phyloP scores from a whole-genome alignment of 2,888 invertebrate genomes.

The Macrosiphum euphorbiae region DNA sequence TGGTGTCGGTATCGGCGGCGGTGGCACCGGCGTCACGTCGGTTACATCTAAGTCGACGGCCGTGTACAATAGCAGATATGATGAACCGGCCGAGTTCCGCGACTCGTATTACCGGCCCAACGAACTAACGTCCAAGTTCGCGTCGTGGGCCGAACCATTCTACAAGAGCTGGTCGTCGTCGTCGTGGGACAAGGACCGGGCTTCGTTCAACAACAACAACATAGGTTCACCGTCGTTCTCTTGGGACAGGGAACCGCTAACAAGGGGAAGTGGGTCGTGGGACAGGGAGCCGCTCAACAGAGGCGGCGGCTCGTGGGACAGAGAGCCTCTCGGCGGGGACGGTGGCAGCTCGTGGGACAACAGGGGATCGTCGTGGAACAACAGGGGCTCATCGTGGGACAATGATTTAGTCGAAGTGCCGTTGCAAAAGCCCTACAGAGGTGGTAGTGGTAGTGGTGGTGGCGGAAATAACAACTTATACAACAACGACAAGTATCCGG shows the following conservation, averaged over 20 bases:
- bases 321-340: not conserved
- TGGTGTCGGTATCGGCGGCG: not conserved
- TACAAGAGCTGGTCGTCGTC: slow-evolving; percentile 51
- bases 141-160: slow-evolving; percentile 57
- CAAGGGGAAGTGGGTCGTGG: not conserved
- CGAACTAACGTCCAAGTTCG: slow-evolving; percentile 56
- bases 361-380: slow-evolving; percentile 31
- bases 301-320: slow-evolving; percentile 34
- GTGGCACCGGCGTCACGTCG: not conserved
- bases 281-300: slow-evolving; percentile 14
- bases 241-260: slow-evolving; percentile 44
- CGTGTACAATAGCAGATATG: slow-evolving; percentile 43
- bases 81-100: slow-evolving; percentile 62
- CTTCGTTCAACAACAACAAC: not conserved
- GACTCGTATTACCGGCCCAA: slow-evolving; percentile 49
- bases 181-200: slow-evolving; percentile 19
- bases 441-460: not conserved
- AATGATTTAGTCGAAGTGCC: slow-evolving; percentile 56
- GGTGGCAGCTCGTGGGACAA: slow-evolving; percentile 1
- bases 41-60: slow-evolving; percentile 32
- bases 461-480: not conserved
- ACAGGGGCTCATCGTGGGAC: slow-evolving; percentile 42
- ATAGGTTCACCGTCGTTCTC: slow-evolving; percentile 1
- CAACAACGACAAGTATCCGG: slow-evolving; percentile 31
- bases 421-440: slow-evolving; percentile 21